Evolutionary conservation across 92 coral and sea anemone species (phyloP), one percentile per base, ranked within the genome.

Genomic region (Montipora capitata): DNA sequence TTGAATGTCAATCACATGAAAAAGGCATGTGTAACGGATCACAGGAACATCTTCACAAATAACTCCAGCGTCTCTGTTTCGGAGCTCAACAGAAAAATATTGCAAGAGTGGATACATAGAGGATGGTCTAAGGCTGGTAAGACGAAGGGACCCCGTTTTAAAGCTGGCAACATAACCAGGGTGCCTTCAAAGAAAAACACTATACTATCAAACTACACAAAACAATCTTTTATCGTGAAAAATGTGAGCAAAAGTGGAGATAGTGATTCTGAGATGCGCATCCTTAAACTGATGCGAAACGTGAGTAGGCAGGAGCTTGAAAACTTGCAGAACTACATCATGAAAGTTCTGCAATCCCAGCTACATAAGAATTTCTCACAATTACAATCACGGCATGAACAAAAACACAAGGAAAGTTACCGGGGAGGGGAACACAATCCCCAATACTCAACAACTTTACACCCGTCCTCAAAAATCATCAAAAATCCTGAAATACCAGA

Each of bases 51-150:
- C 4, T 15, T 18, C 68, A 62, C 57, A 7, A 61, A 42, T 13
- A 68, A 16, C 62, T 67, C 52, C 74, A 40, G 18, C 4, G 12
- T 7, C 48, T n/a, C 77, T 43, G 35, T 69, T 56, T 41, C 54
- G 38, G 40, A 69, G 16, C 10, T 6, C 44, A 40, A 68, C 40
- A 27, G 74, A 65, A 79, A 44, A 79, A 45, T 16, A 66, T 13
- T 79, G 2, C 68, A 39, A 17, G 15, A 68, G 54, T 81, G 67
- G 40, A 68, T 68, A 40, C 65, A 44, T 16, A 52, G 64, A 54
- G 85, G 85, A 4, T 68, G 85, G 85, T 68, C 57, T 8, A 38
- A 39, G 7, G 76, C 68, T 15, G 54, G 52, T 35, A 68, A 68
- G 42, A 54, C 14, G 12, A 81, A 56, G 5, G 75, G 61, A 51